A percentile compares a stretch with the other conserved stretches of the same genome.
phyloP scores from a whole-genome alignment of 2,113 vertebrate genomes.

The Otus sunia region DNA sequence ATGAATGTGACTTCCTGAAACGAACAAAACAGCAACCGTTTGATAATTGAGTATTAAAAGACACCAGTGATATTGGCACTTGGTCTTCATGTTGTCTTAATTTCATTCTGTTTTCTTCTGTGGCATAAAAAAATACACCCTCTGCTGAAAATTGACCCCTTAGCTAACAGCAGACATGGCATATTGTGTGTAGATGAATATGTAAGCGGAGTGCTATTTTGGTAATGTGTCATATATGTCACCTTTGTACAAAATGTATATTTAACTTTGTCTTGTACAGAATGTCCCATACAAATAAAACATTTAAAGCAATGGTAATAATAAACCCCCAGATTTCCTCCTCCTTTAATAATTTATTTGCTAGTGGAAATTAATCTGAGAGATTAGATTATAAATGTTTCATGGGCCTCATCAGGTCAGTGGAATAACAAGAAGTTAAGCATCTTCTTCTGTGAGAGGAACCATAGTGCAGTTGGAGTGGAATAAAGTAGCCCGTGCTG shows the following conservation, averaged over 20 bases:
- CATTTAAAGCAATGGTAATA: not conserved
- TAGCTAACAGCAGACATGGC: not conserved
- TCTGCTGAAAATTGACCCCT: not conserved
- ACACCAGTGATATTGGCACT: not conserved
- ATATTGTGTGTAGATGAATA: not conserved
- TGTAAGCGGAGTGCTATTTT: not conserved
- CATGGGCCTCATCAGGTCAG: not conserved
- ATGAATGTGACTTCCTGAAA: constrained; percentile 5
- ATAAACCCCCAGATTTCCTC: not conserved
- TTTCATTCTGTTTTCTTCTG: not conserved
- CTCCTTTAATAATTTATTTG: not conserved
- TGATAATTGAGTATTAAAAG: not conserved
- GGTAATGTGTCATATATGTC: not conserved
- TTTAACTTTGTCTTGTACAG: constrained; percentile 10
- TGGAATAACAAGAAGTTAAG: not conserved
- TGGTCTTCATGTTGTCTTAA: not conserved
- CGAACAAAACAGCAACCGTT: not conserved
- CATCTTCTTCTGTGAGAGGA: not conserved
- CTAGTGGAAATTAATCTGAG: not conserved
- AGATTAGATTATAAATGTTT: not conserved
- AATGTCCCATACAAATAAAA: not conserved
- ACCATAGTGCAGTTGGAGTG: accelerated
- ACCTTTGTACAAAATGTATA: not conserved
- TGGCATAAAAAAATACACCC: not conserved
- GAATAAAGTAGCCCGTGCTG: not conserved